Evolutionary conservation across 2,113 vertebrate species (phyloP), one percentile per base, ranked within the genome.

Genomic region (Pluvialis apricaria): DNA sequence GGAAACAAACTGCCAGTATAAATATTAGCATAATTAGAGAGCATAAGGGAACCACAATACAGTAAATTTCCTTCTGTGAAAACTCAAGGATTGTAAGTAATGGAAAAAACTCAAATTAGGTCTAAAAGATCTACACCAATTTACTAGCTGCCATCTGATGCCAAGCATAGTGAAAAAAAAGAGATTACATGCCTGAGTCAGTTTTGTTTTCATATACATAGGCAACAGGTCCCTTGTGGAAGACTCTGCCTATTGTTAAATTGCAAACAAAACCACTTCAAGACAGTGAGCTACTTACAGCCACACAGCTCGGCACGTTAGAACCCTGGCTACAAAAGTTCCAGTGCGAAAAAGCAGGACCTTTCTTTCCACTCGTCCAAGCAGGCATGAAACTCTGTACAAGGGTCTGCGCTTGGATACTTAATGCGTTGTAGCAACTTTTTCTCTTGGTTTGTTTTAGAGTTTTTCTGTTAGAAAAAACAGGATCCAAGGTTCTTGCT

Each of bases 1-100:
- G 97, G 98, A 93, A 95, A 91, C 31, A 58, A 83, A 91, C 13
- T 73, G 44, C 66, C 49, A 97, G 66, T 92, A 91, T 58, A 97
- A 97, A 96, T 90, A 96, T 34, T 69, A 94, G 73, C 83, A 62
- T 86, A 94, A 96, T 42, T 88, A 91, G 70, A 72, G 49, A 65
- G 90, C 72, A 85, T 65, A 96, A 90, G 65, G 69, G 51, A 97
- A 93, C 20, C 6, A 71, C 62, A 93, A 54, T 20, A 83, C 36
- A 85, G 19, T 78, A 52, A 40, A 36, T 80, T 95, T 94, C 81
- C 82, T 90, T 68, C 45, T 82, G 54, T 31, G 88, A 79, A 95
- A 91, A 96, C 40, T 22, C 81, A 92, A 65, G 45, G 44, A 34
- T 61, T 81, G 82, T 38, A 97, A 86, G 71, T 70, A 72, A 92